These are phyloP conservation scores for Rhogogaster chlorosoma DNA, from an alignment of 2,888 invertebrate genomes.

Conservation along the genomic window DNA sequence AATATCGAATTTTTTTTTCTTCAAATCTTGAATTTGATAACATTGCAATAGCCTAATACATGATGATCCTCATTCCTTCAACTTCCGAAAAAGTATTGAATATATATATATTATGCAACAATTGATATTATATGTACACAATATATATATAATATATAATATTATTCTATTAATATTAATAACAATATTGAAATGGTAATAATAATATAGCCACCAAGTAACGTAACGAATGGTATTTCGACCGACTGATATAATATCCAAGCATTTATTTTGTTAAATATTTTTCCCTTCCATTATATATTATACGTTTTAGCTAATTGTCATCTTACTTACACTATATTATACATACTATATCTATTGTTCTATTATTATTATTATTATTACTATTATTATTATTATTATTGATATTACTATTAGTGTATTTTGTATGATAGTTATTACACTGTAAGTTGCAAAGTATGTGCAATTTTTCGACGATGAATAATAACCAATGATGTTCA, in stretches of 20 bases:
- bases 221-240: conserved; percentile 58
- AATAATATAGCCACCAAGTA: conserved; percentile 29
- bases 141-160: conserved; percentile 19
- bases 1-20: neutral
- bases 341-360: conserved; percentile 25
- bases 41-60: neutral
- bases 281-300: conserved; percentile 53
- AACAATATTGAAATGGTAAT: conserved; percentile 15
- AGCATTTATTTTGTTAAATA: conserved; percentile 61
- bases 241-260: conserved; percentile 64
- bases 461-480: conserved; percentile 74
- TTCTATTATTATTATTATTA: conserved; percentile 52
- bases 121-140: conserved; percentile 25
- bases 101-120: neutral
- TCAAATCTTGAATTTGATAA: neutral
- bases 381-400: conserved; percentile 59
- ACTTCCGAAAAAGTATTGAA: neutral
- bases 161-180: conserved; percentile 21
- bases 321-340: conserved; percentile 55
- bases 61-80: neutral
- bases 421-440: conserved; percentile 74
- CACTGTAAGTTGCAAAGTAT: conserved; percentile 72
- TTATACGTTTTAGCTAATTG: conserved; percentile 60
- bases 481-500: conserved; percentile 76
- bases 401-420: conserved; percentile 71